phyloP scores from a whole-genome alignment of 35 echinoderm and acorn worm species.

The Acanthaster planci region DNA sequence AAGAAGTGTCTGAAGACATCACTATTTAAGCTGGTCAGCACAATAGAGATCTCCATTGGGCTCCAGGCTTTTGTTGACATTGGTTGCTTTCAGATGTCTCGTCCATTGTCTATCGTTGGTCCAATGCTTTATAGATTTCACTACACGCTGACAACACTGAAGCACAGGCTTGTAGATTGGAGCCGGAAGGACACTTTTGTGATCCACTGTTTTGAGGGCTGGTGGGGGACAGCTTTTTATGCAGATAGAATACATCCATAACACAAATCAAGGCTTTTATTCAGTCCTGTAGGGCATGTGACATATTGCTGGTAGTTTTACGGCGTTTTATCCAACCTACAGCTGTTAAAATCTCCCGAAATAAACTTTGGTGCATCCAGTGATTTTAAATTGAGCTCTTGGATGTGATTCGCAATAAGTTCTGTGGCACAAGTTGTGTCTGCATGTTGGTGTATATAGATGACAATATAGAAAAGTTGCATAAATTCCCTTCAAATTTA shows the following conservation, averaged over 20 bases:
- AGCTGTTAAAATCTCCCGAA: slow-evolving; percentile 23
- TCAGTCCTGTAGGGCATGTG: slow-evolving; percentile 16
- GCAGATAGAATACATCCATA: too few relatives aligned
- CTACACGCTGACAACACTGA: slow-evolving; percentile 7
- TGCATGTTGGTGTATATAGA: slow-evolving; percentile 57
- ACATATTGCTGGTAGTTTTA: slow-evolving; percentile 56
- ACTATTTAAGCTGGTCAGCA: neutral
- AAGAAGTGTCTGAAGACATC: neutral
- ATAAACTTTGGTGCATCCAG: neutral
- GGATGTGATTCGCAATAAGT: slow-evolving; percentile 31
- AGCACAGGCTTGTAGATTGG: slow-evolving; percentile 41
- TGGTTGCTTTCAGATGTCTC: neutral
- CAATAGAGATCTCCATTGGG: slow-evolving; percentile 11
- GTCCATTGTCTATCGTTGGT: slow-evolving; percentile 9
- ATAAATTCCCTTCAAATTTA: slow-evolving; percentile 67
- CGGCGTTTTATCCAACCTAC: slow-evolving; percentile 32
- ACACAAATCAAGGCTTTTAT: slow-evolving; percentile 38
- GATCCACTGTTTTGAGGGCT: slow-evolving; percentile 49
- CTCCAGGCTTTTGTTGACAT: neutral
- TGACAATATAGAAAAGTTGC: slow-evolving; percentile 50
- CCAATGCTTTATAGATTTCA: slow-evolving; percentile 35
- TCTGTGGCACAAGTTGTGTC: slow-evolving; percentile 33
- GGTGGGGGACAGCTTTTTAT: too few relatives aligned
- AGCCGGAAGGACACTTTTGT: slow-evolving; percentile 37
- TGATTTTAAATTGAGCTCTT: slow-evolving; percentile 23